Percentiles rank a stretch among this genome's conserved stretches.
Evolutionary conservation across 2,113 vertebrate species (phyloP).

Genomic region (Struthidea cinerea): DNA sequence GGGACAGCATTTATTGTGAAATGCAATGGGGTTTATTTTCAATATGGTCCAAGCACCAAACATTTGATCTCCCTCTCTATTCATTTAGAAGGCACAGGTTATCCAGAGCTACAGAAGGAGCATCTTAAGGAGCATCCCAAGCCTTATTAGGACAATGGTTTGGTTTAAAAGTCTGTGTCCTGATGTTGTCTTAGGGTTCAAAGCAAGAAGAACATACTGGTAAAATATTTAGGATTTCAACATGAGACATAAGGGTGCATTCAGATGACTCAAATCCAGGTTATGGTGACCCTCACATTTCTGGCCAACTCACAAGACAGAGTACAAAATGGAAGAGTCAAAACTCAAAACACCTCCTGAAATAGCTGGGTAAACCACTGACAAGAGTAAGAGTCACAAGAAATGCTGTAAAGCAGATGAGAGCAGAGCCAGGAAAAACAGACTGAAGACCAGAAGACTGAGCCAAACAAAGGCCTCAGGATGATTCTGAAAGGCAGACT

Average conservation of each 20-base stretch:
- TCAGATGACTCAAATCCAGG: neutral
- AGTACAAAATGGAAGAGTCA: neutral
- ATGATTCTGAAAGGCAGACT: neutral
- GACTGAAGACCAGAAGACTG: neutral
- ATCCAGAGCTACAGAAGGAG: neutral
- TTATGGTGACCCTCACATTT: neutral
- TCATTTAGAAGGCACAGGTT: neutral
- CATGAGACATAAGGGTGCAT: neutral
- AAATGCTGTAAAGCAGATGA: neutral
- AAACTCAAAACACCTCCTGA: neutral
- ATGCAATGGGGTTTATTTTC: neutral
- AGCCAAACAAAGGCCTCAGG: neutral
- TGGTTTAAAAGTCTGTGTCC: neutral
- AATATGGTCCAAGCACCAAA: neutral
- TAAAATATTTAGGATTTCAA: neutral
- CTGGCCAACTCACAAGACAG: neutral
- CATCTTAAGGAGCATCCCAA: neutral
- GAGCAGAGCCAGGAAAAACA: neutral
- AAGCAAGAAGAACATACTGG: neutral
- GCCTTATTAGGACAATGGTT: neutral
- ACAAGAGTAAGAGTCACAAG: neutral
- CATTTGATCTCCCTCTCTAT: neutral
- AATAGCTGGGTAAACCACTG: neutral
- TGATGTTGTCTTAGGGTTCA: neutral
- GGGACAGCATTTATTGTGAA: neutral